phyloP scores from a whole-genome alignment of 2,888 invertebrate genomes.

The Lobophora halterata region DNA sequence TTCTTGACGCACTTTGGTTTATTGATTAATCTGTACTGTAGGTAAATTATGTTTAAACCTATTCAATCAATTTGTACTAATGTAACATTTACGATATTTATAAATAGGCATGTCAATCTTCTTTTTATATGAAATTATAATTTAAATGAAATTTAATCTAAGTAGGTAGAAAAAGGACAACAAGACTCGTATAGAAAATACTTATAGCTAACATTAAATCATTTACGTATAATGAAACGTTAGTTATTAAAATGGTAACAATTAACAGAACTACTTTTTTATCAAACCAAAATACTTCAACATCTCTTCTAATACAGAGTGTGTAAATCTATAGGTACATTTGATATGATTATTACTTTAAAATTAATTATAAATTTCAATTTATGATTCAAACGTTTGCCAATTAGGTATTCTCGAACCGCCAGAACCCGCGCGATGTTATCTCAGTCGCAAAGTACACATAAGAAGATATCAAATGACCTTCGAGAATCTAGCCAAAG shows the following conservation, averaged over 20 bases:
- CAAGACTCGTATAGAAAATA: constrained; percentile 13
- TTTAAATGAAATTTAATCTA: constrained; percentile 1
- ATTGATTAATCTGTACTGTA: constrained; percentile 24
- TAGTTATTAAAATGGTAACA: constrained; percentile 24
- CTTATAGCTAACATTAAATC: constrained; percentile 11
- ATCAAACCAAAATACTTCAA: constrained; percentile 9
- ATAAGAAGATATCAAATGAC: too few relatives aligned
- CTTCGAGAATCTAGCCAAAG: too few relatives aligned
- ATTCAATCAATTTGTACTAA: constrained; percentile 26
- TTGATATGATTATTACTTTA: too few relatives aligned
- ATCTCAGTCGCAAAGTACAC: too few relatives aligned
- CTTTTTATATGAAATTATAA: too few relatives aligned
- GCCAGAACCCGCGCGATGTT: too few relatives aligned
- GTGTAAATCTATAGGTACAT: too few relatives aligned
- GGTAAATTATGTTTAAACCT: constrained; percentile 18
- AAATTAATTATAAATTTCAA: too few relatives aligned
- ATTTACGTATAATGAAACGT: constrained; percentile 23
- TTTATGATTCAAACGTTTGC: too few relatives aligned
- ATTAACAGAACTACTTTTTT: constrained; percentile 12
- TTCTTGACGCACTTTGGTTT: constrained; percentile 29
- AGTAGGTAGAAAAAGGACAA: constrained; percentile 1
- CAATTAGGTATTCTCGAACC: too few relatives aligned
- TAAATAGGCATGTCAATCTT: constrained; percentile 3
- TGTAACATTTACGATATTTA: constrained; percentile 11
- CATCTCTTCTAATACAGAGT: constrained; percentile 4